A percentile compares a stretch with the other conserved stretches of the same genome.
These are phyloP conservation scores for Eremophila alpestris DNA, from an alignment of 2,797 vertebrate species.

Conservation along the genomic window DNA sequence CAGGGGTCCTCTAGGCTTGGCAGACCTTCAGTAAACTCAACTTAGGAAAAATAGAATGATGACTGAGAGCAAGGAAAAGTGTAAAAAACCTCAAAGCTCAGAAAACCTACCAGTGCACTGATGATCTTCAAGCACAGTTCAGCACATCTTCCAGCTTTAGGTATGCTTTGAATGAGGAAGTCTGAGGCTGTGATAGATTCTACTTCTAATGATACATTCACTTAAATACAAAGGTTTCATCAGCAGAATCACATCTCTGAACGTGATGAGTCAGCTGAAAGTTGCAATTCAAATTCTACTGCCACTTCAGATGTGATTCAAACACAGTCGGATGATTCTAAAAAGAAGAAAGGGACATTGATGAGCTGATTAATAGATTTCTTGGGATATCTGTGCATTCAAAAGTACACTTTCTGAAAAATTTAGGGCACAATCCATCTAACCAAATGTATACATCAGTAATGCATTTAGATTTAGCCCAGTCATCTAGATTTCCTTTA, in stretches of 20 bases:
- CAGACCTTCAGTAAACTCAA: neutral
- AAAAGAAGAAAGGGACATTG: conserved; percentile 43
- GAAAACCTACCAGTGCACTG: neutral
- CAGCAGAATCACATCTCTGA: conserved; percentile 33
- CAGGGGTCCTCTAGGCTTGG: neutral
- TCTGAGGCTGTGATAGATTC: neutral
- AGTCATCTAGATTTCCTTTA: neutral
- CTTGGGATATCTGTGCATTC: neutral
- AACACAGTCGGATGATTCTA: neutral
- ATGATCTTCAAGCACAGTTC: neutral
- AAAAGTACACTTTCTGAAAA: conserved; percentile 6
- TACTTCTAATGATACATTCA: conserved; percentile 51
- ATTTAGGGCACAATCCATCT: neutral
- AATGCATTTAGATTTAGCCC: neutral
- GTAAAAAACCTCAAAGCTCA: fast-evolving
- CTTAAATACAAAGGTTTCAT: conserved; percentile 62
- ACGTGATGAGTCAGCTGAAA: conserved; percentile 53
- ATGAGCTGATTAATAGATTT: conserved; percentile 59
- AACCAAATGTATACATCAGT: neutral
- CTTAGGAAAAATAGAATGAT: neutral
- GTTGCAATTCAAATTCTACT: conserved; percentile 4
- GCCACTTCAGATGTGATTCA: conserved; percentile 39
- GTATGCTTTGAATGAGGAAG: neutral
- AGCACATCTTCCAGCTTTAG: neutral
- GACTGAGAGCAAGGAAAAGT: neutral